These are phyloP conservation scores for Phalanger gymnotis DNA, from an alignment of 2,797 vertebrate genomes.

Conservation along the genomic window DNA sequence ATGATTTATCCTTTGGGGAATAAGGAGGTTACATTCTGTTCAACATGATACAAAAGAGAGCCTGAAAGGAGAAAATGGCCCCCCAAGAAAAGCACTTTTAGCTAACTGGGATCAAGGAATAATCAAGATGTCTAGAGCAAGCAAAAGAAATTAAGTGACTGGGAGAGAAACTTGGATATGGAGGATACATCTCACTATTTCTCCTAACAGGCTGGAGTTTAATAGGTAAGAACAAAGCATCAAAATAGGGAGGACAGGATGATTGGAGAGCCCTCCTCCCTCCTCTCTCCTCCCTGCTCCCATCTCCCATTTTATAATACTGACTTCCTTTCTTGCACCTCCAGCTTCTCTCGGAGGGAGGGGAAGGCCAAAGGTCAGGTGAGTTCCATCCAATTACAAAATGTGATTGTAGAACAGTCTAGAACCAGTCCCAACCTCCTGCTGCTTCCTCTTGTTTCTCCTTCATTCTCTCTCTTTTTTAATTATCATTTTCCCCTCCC, in stretches of 20 bases:
- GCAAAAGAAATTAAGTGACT: neutral
- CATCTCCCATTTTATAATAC: neutral
- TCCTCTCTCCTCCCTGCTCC: neutral
- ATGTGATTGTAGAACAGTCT: too few relatives aligned
- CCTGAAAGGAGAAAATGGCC: neutral
- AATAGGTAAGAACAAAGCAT: neutral
- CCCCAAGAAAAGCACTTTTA: neutral
- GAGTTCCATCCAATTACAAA: neutral
- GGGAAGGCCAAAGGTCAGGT: neutral
- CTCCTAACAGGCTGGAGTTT: neutral
- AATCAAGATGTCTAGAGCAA: neutral
- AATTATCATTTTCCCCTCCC: too few relatives aligned
- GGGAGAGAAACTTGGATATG: neutral
- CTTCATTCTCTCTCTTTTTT: too few relatives aligned
- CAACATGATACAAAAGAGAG: neutral
- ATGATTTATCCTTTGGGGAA: neutral
- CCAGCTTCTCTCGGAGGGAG: neutral
- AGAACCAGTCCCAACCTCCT: too few relatives aligned
- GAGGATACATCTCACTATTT: neutral
- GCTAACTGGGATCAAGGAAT: neutral
- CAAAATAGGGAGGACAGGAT: neutral
- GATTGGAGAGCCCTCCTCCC: neutral
- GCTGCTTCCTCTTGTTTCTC: too few relatives aligned
- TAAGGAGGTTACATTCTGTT: neutral
- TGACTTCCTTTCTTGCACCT: neutral